Base-by-base conservation (phyloP, 2,113 vertebrate genomes). In the Petromus typicus region DNA sequence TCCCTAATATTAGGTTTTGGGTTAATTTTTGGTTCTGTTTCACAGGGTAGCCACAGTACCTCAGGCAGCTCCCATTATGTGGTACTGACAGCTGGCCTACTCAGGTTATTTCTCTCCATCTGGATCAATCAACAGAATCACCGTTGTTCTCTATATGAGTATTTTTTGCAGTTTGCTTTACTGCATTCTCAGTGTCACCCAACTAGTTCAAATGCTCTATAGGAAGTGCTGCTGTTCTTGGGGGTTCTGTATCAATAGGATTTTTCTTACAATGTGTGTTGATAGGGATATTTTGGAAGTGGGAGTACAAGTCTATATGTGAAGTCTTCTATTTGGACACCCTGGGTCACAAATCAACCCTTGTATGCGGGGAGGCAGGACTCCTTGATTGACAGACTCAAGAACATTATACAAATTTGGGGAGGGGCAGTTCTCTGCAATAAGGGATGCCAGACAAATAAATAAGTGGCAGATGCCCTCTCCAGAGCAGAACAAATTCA, bases 391-490 rank as follows among this genome's bases (percentile, higher is more conserved):
- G 48, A 83, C 10, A 76, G 40, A 54, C 63, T 89, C 80, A 84
- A 81, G 34, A 66, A 45, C 94, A 37, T 81, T 34, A 48, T 37
- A 7, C 61, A 51, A 20, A 56, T 27, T 76, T 66, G 40, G 27
- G 17, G 45, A 90, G 25, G 25, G 83, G 13, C 51, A 51, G 18
- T 66, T 95, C 34, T 95, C 76, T 81, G 23, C 5, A 51, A 54
- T 37, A 86, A 94, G 23, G 16, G 30, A 84, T 83, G 57, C 69
- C 76, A 93, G 80, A 78, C 79, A 87, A 89, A 90, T 82, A 51
- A 30, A 86, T 86, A 91, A 64, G 73, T 69, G 56, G 27, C 93
- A 93, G 75, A 86, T 96, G 91, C 61, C 95, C 69, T 66, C 66
- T 57, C 34, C 11, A 54, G 86, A 73, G 67, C 86, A 93, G 67